Conservation (phyloP, 2,797 vertebrate genomes). For the Lacerta agilis region DNA sequence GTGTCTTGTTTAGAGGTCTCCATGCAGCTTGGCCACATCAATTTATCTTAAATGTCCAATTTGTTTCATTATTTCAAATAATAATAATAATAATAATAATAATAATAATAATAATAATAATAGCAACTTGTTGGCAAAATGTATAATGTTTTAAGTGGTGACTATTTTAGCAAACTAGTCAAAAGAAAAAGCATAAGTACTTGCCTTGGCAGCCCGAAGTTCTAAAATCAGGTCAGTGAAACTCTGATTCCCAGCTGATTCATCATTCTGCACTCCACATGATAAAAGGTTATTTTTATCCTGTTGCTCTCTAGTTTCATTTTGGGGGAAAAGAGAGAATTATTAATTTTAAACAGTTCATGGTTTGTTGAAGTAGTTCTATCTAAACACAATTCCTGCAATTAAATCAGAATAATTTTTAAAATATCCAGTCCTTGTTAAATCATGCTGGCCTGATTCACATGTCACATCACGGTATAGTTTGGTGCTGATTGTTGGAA, state of each 20-base stretch:
- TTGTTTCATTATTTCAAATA: neutral
- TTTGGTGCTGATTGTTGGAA: too few species aligned
- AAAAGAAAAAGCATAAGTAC: neutral
- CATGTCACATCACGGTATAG: too few species aligned
- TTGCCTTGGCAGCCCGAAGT: slow-evolving; percentile 82
- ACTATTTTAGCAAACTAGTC: neutral
- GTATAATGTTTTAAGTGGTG: neutral
- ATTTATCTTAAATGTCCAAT: neutral
- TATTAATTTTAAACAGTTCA: slow-evolving; percentile 14
- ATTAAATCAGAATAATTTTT: too few species aligned
- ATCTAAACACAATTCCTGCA: too few species aligned
- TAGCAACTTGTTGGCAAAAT: neutral
- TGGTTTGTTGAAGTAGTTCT: slow-evolving; percentile 6
- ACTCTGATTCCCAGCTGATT: slow-evolving; percentile 74
- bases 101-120: too few species aligned
- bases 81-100: too few species aligned
- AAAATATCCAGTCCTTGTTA: too few species aligned
- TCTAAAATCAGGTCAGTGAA: slow-evolving; percentile 84
- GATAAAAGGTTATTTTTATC: slow-evolving; percentile 72
- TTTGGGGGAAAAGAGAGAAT: slow-evolving; percentile 32
- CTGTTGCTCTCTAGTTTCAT: slow-evolving; percentile 83
- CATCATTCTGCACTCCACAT: slow-evolving; percentile 64
- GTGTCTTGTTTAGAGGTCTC: neutral
- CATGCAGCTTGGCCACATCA: neutral
- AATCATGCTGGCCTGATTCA: too few species aligned